Base-by-base conservation (phyloP, 2,888 invertebrate species). In the Oxycera nigricornis region DNA sequence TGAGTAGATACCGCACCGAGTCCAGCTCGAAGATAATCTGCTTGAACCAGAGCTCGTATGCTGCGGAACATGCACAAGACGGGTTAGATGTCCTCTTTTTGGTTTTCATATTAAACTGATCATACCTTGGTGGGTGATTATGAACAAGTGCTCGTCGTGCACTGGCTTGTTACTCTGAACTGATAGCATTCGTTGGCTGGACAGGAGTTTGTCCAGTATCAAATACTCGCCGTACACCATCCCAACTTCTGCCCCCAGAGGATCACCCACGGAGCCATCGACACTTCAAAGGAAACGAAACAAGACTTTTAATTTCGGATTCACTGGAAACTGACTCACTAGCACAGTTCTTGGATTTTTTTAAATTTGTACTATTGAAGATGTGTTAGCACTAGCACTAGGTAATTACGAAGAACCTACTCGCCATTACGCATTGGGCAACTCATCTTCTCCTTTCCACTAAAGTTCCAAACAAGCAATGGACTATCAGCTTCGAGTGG, bases 21-120 rank as follows among this genome's bases (percentile, higher is more conserved):
- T 99, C 98, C 81, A 99, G 88, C 82, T 99, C 99, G 85, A 91
- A 97, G 77, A 99, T 93, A 67, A 99, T 97, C 87, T 99, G 98
- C 85, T 99, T 99, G 88, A 99, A 99, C 99, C 98, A 99, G 2
- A 99, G 88, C 86, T 99, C 99, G 86, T 98, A 98, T 0, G 97
- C 96, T 96, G 86, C 62, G 88, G 73, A 30, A 28, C 20, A 50
- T 14, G 22, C 57, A 20, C 22, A 55, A 57, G 30, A 55, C 24
- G 17, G 17, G 11, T 4, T 24, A 50, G 14, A 20, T 24, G 24
- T 55, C 20, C 4, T 22, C 14, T 59, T 59, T 46, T 17, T 7
- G 28, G 14, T 20, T 59, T n/a, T n/a, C n/a, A n/a, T n/a, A 22
- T 39, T 39, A 50, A 17, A 11, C 17, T 11, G 26, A 26, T 26